Conservation (phyloP, 2,797 vertebrate species). For the Gadopsis bispinosus region DNA sequence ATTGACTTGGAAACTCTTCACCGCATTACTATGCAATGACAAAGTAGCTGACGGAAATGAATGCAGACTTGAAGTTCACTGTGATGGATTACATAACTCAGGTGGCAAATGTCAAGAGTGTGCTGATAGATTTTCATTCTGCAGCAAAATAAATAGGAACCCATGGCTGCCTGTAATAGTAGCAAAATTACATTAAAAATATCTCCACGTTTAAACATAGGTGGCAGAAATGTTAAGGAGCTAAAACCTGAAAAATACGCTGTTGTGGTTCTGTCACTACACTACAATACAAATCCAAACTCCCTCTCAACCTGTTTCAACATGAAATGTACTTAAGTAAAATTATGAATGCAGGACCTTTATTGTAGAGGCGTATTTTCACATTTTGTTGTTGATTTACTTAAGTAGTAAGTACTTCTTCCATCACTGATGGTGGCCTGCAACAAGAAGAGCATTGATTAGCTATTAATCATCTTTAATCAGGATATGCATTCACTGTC, state of each 20-base stretch:
- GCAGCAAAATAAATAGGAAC: not conserved
- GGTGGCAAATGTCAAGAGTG: not conserved
- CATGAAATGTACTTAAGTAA: not conserved
- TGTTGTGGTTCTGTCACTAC: not conserved
- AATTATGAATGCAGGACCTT: not conserved
- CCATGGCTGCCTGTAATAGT: not conserved
- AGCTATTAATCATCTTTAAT: constrained; percentile 34
- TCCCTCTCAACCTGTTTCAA: not conserved
- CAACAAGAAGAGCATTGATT: constrained; percentile 27
- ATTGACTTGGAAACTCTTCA: not conserved
- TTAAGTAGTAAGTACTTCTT: not conserved
- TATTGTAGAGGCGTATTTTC: not conserved
- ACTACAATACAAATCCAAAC: not conserved
- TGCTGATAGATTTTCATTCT: not conserved
- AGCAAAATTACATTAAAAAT: not conserved
- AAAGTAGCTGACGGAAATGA: not conserved
- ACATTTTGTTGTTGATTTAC: not conserved
- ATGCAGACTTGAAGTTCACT: not conserved
- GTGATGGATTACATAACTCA: not conserved
- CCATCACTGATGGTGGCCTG: not conserved
- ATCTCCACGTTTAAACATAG: not conserved
- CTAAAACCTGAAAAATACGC: not conserved
- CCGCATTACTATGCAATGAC: not conserved
- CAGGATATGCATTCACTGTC: constrained; percentile 31
- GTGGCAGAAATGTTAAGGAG: not conserved